Percentiles rank a stretch among this genome's conserved stretches.
Conservation (phyloP, 2,113 vertebrate species). For the Cyanocitta stelleri region DNA sequence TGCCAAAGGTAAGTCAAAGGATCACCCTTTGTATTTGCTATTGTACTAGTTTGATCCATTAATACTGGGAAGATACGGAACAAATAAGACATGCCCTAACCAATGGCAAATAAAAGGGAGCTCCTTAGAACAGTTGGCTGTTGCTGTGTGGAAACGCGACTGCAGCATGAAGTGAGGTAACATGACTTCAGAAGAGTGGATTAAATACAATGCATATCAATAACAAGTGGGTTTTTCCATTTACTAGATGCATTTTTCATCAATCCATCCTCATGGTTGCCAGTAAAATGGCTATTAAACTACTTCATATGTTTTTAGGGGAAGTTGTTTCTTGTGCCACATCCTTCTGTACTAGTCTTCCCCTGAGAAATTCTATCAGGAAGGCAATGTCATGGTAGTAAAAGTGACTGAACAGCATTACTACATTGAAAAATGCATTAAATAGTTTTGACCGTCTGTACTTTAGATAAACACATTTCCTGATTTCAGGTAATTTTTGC, state of each 20-base stretch:
- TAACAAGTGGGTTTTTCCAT: background rate
- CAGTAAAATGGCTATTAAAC: background rate
- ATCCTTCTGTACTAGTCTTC: background rate
- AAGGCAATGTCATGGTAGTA: background rate
- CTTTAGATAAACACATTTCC: background rate
- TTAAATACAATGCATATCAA: background rate
- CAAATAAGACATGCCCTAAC: background rate
- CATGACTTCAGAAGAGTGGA: background rate
- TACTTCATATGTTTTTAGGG: background rate
- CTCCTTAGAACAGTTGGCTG: background rate
- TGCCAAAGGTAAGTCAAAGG: background rate
- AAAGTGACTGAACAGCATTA: background rate
- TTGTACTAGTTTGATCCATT: background rate
- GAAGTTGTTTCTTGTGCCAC: background rate
- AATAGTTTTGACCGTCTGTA: background rate
- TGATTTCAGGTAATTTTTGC: background rate
- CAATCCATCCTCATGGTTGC: background rate
- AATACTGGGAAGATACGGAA: background rate
- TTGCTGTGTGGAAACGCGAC: background rate
- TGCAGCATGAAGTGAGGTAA: background rate
- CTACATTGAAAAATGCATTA: background rate
- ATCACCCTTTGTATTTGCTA: background rate
- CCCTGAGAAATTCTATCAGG: background rate
- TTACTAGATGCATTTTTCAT: background rate
- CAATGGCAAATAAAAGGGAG: background rate